Conservation (phyloP, 2,888 invertebrate genomes). For the Heliconius hortense region DNA sequence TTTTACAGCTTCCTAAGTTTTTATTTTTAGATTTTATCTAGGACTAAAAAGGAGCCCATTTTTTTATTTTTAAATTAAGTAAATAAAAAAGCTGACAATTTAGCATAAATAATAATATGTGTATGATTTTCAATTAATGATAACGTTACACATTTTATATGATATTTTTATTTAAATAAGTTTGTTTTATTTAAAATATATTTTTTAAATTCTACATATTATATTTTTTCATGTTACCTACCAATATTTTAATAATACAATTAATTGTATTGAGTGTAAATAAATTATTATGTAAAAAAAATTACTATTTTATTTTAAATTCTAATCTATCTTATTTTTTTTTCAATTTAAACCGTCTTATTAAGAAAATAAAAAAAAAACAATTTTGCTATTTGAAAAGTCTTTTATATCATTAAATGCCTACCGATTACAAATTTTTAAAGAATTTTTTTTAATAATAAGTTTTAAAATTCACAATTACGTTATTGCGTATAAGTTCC, state of each 20-base stretch:
- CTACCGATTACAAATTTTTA: background rate
- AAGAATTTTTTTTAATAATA: background rate
- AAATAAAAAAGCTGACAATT: too few relatives aligned
- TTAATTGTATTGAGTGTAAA: too few relatives aligned
- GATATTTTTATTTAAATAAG: background rate
- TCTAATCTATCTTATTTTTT: too few relatives aligned
- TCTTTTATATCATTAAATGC: background rate
- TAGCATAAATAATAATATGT: background rate
- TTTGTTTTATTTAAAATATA: too few relatives aligned
- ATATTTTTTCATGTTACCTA: too few relatives aligned
- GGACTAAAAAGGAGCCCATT: background rate
- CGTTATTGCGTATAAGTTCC: conserved; percentile 42
- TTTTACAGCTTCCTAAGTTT: too few relatives aligned
- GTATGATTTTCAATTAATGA: background rate
- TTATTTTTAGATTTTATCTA: too few relatives aligned
- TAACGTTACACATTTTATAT: background rate
- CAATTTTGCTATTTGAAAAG: background rate
- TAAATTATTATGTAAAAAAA: background rate
- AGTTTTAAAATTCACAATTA: background rate
- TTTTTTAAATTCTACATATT: too few relatives aligned
- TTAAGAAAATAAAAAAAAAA: background rate
- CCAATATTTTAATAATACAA: too few relatives aligned
- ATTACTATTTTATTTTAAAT: too few relatives aligned
- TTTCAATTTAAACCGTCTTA: too few relatives aligned
- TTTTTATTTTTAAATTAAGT: background rate